Evolutionary conservation across 1,140 invertebrate genomes (phyloP).

Genomic region (Frieseomelitta varia): DNA sequence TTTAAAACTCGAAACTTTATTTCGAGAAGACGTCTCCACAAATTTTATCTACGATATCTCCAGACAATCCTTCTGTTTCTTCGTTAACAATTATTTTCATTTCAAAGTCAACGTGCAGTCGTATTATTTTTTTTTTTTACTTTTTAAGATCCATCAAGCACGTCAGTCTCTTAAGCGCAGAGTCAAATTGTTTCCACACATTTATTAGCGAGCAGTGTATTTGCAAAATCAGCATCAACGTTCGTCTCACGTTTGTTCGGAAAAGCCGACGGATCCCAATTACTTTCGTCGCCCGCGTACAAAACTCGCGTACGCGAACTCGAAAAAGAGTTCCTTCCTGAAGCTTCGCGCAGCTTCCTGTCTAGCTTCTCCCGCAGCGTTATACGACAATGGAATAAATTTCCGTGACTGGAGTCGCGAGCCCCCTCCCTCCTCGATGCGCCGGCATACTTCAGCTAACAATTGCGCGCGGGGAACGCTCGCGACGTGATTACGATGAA

Average conservation of each 20-base stretch:
- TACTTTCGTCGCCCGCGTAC: neutral
- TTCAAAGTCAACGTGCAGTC: no score
- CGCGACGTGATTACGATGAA: constrained; percentile 21
- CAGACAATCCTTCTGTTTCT: no score
- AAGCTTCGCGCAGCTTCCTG: neutral
- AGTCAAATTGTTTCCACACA: no score
- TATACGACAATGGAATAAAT: constrained; percentile 16
- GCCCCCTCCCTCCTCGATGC: neutral
- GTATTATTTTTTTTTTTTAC: no score
- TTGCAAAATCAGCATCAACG: no score
- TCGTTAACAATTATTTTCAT: no score
- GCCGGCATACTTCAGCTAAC: constrained; percentile 14
- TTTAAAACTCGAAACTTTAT: no score
- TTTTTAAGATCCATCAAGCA: no score
- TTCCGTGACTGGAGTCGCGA: neutral
- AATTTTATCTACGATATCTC: no score
- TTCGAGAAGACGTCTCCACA: no score
- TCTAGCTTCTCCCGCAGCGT: neutral
- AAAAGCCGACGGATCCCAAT: neutral
- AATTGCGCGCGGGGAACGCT: constrained; percentile 7
- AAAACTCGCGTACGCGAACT: neutral
- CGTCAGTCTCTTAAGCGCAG: no score
- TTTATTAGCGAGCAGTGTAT: no score
- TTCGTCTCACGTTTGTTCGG: neutral
- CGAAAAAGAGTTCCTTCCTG: neutral